Evolutionary conservation across 2,888 invertebrate species (phyloP).

Genomic region (Xanthia togata): DNA sequence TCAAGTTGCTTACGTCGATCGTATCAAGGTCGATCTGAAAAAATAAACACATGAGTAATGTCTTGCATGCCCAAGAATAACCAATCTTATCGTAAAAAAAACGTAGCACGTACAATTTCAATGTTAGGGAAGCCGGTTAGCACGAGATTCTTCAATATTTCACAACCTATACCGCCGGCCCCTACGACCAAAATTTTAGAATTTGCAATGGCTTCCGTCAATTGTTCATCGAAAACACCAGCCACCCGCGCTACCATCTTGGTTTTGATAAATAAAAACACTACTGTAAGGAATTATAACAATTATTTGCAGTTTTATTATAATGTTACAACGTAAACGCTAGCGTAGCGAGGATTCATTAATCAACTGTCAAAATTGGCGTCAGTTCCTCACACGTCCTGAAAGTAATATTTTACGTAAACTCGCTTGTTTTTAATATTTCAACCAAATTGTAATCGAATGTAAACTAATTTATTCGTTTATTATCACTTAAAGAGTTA

Average conservation of each 20-base stretch:
- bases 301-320: conserved; percentile 64
- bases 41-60: conserved; percentile 45
- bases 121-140: conserved; percentile 98
- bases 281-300: conserved; percentile 53
- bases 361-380: conserved; percentile 79
- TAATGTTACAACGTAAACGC: conserved; percentile 68
- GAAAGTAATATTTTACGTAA: conserved; percentile 33
- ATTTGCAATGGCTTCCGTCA: conserved; percentile 92
- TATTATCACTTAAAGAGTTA: no score
- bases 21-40: conserved; percentile 99
- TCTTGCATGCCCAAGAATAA: neutral
- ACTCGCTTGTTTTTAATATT: neutral
- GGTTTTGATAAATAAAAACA: conserved; percentile 59
- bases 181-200: conserved; percentile 97
- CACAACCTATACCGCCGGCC: conserved; percentile 99
- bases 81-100: conserved; percentile 19
- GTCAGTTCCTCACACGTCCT: conserved; percentile 75
- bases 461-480: no score
- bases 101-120: conserved; percentile 94
- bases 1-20: conserved; percentile 99
- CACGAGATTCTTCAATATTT: conserved; percentile 99
- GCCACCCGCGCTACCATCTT: conserved; percentile 92
- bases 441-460: neutral
- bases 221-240: conserved; percentile 92
- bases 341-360: conserved; percentile 67